phyloP scores from a whole-genome alignment of 1,140 invertebrate genomes.

The Anthonomus grandis region DNA sequence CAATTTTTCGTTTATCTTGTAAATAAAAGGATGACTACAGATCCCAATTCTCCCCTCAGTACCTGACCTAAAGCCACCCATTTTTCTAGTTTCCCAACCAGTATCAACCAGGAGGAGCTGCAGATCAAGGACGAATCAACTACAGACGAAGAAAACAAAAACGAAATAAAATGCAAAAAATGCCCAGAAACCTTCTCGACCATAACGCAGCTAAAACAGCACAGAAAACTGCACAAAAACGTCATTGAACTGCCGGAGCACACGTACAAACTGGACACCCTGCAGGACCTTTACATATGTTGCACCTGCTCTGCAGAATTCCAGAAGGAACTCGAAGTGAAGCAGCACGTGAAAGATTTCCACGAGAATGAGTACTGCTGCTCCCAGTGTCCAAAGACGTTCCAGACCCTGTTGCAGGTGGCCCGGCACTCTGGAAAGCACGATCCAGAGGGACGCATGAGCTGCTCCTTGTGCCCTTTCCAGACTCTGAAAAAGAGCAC shows the following conservation, averaged over 20 bases:
- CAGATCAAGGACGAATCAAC: too few species aligned
- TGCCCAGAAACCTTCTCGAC: constrained; percentile 25
- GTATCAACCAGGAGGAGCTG: too few species aligned
- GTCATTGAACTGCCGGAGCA: constrained; percentile 2
- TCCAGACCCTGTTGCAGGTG: constrained; percentile 28
- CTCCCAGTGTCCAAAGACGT: constrained; percentile 19
- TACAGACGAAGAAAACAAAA: too few species aligned
- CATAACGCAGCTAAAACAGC: constrained; percentile 13
- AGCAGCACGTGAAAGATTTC: constrained; percentile 39
- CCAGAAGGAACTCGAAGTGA: constrained; percentile 27
- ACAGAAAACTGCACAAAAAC: constrained; percentile 20
- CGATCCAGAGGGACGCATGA: constrained; percentile 11
- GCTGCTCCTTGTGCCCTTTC: constrained; percentile 32
- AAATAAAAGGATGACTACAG: too few species aligned
- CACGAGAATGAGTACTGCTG: constrained; percentile 31
- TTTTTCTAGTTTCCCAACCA: too few species aligned
- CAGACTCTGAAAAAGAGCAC: constrained; percentile 22
- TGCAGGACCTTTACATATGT: constrained; percentile 30
- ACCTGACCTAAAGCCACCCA: too few species aligned
- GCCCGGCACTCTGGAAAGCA: constrained; percentile 23
- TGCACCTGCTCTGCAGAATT: constrained; percentile 29
- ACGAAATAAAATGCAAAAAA: constrained; percentile 32
- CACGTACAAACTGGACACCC: constrained; percentile 30
- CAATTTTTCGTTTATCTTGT: too few species aligned
- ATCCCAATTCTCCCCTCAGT: too few species aligned